phyloP scores from a whole-genome alignment of 2,888 invertebrate genomes.

The Bimastos eiseni region DNA sequence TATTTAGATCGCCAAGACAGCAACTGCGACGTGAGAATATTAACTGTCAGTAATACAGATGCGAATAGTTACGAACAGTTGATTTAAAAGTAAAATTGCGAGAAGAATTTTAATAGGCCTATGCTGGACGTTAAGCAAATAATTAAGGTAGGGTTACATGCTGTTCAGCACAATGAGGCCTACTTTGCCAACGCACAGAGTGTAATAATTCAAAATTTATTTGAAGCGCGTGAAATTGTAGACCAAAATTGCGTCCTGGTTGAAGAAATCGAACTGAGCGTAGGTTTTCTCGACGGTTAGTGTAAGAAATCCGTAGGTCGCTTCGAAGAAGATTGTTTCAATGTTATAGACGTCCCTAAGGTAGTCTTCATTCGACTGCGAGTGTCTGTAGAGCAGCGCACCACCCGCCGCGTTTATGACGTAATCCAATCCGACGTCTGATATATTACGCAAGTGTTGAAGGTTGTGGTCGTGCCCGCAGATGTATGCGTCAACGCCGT shows the following conservation, averaged over 20 bases:
- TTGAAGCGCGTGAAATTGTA: constrained; percentile 16
- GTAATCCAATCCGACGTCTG: constrained; percentile 25
- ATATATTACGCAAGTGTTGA: constrained; percentile 32
- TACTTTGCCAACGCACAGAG: too few relatives aligned
- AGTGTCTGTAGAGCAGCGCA: constrained; percentile 17
- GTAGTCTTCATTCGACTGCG: constrained; percentile 16
- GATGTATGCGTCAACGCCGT: constrained; percentile 36
- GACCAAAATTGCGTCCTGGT: neutral
- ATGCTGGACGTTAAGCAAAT: too few relatives aligned
- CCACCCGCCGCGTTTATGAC: constrained; percentile 32
- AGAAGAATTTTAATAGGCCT: too few relatives aligned
- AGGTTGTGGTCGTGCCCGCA: constrained; percentile 40
- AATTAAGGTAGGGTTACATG: too few relatives aligned
- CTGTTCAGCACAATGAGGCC: too few relatives aligned
- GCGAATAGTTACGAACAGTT: too few relatives aligned
- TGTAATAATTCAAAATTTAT: neutral
- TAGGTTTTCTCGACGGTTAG: constrained; percentile 18
- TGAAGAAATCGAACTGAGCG: neutral
- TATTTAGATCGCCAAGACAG: too few relatives aligned
- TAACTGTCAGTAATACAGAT: too few relatives aligned
- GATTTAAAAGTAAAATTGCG: too few relatives aligned
- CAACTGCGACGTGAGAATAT: too few relatives aligned
- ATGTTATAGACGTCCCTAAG: neutral
- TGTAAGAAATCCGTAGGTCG: constrained; percentile 27
- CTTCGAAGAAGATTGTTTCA: constrained; percentile 25